These are phyloP conservation scores for Temnothorax ravouxi DNA, from an alignment of 2,888 invertebrate genomes.

Conservation along the genomic window DNA sequence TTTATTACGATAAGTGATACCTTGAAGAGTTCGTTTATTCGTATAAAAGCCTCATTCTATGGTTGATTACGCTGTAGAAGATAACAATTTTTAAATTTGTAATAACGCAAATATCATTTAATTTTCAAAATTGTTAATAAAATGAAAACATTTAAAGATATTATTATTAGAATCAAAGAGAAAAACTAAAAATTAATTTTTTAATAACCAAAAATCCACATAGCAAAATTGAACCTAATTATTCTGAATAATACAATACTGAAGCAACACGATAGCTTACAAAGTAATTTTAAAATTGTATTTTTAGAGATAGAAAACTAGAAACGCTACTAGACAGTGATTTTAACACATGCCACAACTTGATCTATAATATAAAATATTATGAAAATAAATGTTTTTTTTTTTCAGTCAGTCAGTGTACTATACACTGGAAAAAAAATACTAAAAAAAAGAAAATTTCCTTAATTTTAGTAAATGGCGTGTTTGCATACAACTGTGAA, in stretches of 20 bases:
- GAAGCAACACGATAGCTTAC: background rate
- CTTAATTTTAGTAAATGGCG: no score
- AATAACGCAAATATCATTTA: background rate
- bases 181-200: background rate
- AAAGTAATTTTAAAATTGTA: conserved; percentile 16
- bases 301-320: background rate
- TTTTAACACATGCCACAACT: background rate
- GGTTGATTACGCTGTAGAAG: background rate
- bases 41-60: background rate
- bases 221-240: background rate
- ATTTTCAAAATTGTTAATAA: background rate
- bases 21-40: conserved; percentile 14
- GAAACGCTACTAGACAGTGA: background rate
- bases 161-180: background rate
- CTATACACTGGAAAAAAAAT: no score
- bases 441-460: no score
- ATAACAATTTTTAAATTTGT: background rate
- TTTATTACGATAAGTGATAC: conserved; percentile 29
- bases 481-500: no score
- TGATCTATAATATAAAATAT: conserved; percentile 10
- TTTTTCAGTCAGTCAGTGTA: background rate
- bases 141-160: background rate
- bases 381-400: background rate
- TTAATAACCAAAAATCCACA: background rate
- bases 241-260: background rate